phyloP scores from a whole-genome alignment of 2,888 invertebrate species.

The Epistrophe grossulariae region DNA sequence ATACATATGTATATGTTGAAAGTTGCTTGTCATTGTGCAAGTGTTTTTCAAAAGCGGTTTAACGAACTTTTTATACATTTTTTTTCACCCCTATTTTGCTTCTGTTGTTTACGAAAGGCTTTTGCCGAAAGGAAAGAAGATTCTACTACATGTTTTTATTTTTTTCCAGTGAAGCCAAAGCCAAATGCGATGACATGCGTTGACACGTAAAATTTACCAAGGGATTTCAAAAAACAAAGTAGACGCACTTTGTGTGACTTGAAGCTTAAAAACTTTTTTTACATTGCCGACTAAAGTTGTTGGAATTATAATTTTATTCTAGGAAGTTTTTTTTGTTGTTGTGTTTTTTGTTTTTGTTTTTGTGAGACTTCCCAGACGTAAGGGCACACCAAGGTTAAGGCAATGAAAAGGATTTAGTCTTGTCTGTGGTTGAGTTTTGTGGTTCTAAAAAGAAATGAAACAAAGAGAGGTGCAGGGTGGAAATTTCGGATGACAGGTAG shows the following conservation, averaged over 20 bases:
- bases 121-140: constrained; percentile 37
- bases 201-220: constrained; percentile 68
- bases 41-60: constrained; percentile 62
- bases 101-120: constrained; percentile 28
- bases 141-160: background rate
- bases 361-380: constrained; percentile 35
- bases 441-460: background rate
- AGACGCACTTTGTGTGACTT: constrained; percentile 65
- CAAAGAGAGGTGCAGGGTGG: background rate
- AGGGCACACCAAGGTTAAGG: constrained; percentile 56
- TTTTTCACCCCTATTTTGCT: background rate
- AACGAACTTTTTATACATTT: constrained; percentile 36
- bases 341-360: background rate
- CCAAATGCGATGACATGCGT: constrained; percentile 67
- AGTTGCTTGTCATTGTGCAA: constrained; percentile 58
- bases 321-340: constrained; percentile 23
- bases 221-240: constrained; percentile 53
- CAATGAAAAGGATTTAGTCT: constrained; percentile 48
- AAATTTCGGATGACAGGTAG: background rate
- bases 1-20: constrained; percentile 49
- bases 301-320: constrained; percentile 53
- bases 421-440: constrained; percentile 50
- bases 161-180: constrained; percentile 59
- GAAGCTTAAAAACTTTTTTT: constrained; percentile 60
- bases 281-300: constrained; percentile 37